phyloP scores from a whole-genome alignment of 2,888 invertebrate genomes.

The Rhopalosiphum nymphaeae region DNA sequence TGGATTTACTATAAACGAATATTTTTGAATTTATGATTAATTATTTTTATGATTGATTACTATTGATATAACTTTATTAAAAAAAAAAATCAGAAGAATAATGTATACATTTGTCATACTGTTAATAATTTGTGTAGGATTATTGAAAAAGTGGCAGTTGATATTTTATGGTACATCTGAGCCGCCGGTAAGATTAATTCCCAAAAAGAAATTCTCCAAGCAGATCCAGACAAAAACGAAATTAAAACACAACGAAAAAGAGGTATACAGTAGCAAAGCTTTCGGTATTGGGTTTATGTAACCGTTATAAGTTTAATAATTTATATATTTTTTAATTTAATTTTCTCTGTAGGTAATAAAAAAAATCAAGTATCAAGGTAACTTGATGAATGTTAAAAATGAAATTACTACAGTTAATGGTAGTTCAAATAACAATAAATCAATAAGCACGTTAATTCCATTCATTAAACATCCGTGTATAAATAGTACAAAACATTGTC shows the following conservation, averaged over 20 bases:
- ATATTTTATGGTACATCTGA: constrained; percentile 94
- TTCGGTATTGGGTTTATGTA: constrained; percentile 39
- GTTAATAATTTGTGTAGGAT: constrained; percentile 72
- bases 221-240: constrained; percentile 11
- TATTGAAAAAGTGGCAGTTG: constrained; percentile 94
- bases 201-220: constrained; percentile 34
- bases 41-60: constrained; percentile 5
- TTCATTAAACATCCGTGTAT: background rate
- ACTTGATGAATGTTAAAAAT: background rate
- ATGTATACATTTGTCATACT: background rate
- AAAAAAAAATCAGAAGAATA: background rate
- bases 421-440: background rate
- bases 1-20: background rate
- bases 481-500: constrained; percentile 36
- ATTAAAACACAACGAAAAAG: constrained; percentile 52
- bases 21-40: background rate
- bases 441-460: background rate
- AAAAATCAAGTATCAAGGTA: background rate
- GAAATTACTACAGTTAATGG: background rate
- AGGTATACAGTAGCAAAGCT: constrained; percentile 53
- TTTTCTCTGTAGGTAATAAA: constrained; percentile 5
- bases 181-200: constrained; percentile 81
- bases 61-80: background rate
- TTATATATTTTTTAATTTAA: constrained; percentile 10
- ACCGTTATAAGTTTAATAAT: constrained; percentile 17